Evolutionary conservation across 2,888 invertebrate genomes (phyloP).

Genomic region (Latrodectus elegans): DNA sequence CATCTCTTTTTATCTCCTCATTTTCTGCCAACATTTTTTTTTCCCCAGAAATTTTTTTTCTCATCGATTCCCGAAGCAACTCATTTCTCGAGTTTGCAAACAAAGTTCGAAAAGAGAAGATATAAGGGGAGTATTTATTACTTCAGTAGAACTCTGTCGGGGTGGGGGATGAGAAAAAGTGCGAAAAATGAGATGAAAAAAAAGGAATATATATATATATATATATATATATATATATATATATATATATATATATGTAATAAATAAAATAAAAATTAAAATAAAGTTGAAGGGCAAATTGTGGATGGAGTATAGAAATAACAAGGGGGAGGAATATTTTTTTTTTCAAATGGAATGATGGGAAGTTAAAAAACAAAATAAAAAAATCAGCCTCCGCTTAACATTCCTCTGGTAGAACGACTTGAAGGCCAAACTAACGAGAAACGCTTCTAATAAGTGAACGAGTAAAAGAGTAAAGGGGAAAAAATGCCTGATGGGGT

Average conservation of each 20-base stretch:
- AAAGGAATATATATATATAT: no score
- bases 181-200: background rate
- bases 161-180: background rate
- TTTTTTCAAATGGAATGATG: no score
- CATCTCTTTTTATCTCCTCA: conserved; percentile 17
- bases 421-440: conserved; percentile 57
- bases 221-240: no score
- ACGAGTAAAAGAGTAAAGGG: background rate
- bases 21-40: conserved; percentile 22
- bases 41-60: background rate
- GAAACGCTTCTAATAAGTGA: conserved; percentile 57
- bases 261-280: conserved; percentile 22
- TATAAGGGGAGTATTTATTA: conserved; percentile 46
- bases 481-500: conserved; percentile 19
- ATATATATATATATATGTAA: no score
- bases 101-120: conserved; percentile 39
- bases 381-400: conserved; percentile 30
- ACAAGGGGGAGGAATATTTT: conserved; percentile 3
- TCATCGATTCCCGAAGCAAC: conserved; percentile 46
- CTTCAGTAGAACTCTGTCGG: background rate
- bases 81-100: conserved; percentile 60
- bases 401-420: conserved; percentile 27
- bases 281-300: conserved; percentile 46
- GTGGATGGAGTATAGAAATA: conserved; percentile 43
- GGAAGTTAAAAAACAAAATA: conserved; percentile 6